Conservation (phyloP, 2,888 invertebrate genomes). For the Philopedon plagiatum region DNA sequence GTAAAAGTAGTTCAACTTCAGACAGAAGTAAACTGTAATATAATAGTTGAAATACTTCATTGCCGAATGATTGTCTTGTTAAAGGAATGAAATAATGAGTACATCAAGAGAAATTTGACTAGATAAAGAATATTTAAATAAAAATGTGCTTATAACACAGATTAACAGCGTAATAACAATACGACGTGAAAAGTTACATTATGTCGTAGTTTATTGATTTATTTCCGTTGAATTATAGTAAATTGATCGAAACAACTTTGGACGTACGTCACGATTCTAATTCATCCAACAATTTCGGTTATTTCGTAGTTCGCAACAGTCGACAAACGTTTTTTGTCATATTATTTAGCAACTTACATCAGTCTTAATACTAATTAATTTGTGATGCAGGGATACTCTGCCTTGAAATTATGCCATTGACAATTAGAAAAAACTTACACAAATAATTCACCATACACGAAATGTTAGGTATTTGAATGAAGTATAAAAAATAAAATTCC, state of each 20-base stretch:
- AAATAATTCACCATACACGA: no score
- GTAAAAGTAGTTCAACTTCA: no score
- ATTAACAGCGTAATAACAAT: no score
- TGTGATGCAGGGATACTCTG: not conserved
- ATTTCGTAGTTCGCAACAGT: not conserved
- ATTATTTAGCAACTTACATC: not conserved
- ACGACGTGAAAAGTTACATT: not conserved
- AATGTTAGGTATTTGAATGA: no score
- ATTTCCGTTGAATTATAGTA: not conserved
- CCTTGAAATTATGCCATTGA: not conserved
- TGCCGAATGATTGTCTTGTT: no score
- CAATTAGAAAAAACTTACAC: not conserved
- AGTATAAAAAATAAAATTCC: no score
- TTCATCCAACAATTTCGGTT: not conserved
- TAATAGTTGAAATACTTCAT: not conserved
- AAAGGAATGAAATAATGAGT: no score
- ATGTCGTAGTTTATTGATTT: not conserved
- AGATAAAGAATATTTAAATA: no score
- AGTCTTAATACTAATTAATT: not conserved
- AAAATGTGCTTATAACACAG: not conserved
- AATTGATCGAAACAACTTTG: constrained; percentile 6
- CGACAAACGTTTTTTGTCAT: constrained; percentile 9
- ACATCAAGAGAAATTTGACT: no score
- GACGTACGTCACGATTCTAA: constrained; percentile 1
- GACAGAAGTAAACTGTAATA: no score